phyloP scores from a whole-genome alignment of 2,113 vertebrate species.

The Turnix velox region DNA sequence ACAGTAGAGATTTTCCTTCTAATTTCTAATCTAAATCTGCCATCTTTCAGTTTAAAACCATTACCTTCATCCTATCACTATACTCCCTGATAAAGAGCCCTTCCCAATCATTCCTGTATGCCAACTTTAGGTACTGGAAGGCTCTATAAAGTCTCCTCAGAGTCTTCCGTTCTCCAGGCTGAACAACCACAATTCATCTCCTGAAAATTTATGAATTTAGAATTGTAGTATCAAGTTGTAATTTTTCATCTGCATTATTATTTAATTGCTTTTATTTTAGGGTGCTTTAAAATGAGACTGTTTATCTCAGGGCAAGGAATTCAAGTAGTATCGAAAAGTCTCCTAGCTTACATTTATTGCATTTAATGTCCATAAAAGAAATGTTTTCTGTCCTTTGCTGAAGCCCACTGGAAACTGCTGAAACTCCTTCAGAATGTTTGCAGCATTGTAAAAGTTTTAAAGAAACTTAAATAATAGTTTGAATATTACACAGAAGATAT shows the following conservation, averaged over 20 bases:
- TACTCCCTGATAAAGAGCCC: background rate
- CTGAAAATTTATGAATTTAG: background rate
- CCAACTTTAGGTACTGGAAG: background rate
- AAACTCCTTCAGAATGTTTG: background rate
- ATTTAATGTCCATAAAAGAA: background rate
- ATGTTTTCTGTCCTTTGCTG: background rate
- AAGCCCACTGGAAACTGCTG: background rate
- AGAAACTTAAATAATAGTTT: background rate
- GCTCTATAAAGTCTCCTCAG: background rate
- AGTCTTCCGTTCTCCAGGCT: background rate
- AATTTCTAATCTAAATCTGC: background rate
- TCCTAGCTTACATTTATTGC: background rate
- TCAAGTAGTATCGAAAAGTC: background rate
- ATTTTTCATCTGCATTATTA: background rate
- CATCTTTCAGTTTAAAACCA: background rate
- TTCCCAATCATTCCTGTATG: background rate
- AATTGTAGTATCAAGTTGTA: background rate
- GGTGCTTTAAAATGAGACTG: background rate
- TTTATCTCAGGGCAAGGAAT: background rate
- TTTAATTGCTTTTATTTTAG: background rate
- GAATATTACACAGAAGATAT: background rate
- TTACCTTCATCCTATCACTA: background rate
- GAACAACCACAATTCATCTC: background rate
- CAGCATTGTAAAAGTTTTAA: background rate
- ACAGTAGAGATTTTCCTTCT: background rate